Conservation (phyloP, 2,113 vertebrate genomes). For the Microcebus griseorufus region DNA sequence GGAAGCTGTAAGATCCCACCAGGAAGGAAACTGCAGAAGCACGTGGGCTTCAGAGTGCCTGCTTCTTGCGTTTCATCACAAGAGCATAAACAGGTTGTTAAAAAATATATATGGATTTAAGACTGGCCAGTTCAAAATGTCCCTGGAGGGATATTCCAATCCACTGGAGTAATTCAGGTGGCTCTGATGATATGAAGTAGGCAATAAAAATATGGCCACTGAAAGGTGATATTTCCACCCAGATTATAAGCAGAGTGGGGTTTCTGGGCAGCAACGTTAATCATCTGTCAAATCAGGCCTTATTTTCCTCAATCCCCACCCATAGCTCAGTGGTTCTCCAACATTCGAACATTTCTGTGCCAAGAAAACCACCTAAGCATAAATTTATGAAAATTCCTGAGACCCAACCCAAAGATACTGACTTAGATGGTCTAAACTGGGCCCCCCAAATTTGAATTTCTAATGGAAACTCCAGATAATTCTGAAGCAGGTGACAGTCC, state of each 20-base stretch:
- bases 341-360: not conserved
- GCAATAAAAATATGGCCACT: not conserved
- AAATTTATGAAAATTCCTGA: not conserved
- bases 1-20: not conserved
- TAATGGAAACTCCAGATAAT: not conserved
- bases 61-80: not conserved
- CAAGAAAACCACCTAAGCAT: not conserved
- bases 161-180: not conserved
- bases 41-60: no score
- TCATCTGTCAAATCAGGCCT: not conserved
- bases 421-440: not conserved
- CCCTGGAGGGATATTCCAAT: not conserved
- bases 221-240: not conserved
- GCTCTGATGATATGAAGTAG: not conserved
- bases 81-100: not conserved
- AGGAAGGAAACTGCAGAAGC: not conserved
- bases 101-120: not conserved
- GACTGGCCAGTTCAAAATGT: not conserved
- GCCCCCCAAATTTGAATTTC: not conserved
- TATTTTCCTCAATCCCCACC: not conserved
- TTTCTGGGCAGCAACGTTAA: not conserved
- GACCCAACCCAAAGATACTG: not conserved
- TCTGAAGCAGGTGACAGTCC: not conserved
- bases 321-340: not conserved
- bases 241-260: not conserved